A percentile compares a stretch with the other conserved stretches of the same genome.
These are phyloP conservation scores for Zingel zingel DNA, from an alignment of 2,113 vertebrate species.

Conservation along the genomic window DNA sequence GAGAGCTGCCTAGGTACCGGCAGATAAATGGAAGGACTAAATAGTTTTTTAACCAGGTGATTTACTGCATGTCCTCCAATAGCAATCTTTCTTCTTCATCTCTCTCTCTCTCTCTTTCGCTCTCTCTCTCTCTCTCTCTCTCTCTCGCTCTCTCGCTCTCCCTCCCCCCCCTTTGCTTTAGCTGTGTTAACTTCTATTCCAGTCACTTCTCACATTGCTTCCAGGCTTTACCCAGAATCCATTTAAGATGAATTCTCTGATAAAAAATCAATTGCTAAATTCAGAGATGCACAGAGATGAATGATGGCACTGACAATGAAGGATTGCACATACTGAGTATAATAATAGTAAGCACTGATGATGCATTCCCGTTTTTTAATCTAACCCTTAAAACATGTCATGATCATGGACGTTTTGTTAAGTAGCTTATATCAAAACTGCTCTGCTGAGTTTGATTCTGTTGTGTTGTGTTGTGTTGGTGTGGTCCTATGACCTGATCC, in stretches of 20 bases:
- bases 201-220: constrained; percentile 39
- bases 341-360: constrained; percentile 12
- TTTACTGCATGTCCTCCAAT: constrained; percentile 44
- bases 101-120: constrained; percentile 13
- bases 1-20: constrained; percentile 11
- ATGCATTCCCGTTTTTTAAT: constrained; percentile 34
- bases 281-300: constrained; percentile 56
- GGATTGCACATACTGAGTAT: constrained; percentile 6
- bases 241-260: constrained; percentile 67
- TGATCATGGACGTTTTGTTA: constrained; percentile 19
- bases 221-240: constrained; percentile 59
- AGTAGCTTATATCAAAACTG: constrained; percentile 6
- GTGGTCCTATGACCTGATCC: neutral
- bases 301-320: constrained; percentile 43
- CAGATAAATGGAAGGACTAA: constrained; percentile 51
- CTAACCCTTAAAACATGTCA: neutral
- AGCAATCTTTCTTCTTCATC: constrained; percentile 54
- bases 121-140: neutral
- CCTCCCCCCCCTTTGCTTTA: neutral
- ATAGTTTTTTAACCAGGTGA: constrained; percentile 53
- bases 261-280: constrained; percentile 65
- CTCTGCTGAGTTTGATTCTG: constrained; percentile 18
- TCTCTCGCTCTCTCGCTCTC: no score
- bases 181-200: constrained; percentile 50
- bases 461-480: neutral